These are phyloP conservation scores for Drosophila lacicola DNA, from an alignment of 2,888 invertebrate species.

Conservation along the genomic window DNA sequence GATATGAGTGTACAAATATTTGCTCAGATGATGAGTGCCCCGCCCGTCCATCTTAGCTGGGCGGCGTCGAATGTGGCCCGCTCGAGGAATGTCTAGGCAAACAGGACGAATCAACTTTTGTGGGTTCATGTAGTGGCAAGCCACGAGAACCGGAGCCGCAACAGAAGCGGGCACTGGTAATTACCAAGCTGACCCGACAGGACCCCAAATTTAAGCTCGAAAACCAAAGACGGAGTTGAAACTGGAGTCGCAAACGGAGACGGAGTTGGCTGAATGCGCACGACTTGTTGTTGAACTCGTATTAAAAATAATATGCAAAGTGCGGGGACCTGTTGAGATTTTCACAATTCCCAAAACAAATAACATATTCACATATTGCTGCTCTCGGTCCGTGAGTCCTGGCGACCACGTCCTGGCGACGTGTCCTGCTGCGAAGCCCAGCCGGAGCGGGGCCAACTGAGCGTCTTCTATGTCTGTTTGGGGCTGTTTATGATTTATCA, in stretches of 20 bases:
- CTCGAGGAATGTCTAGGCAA: slow-evolving; percentile 54
- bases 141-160: slow-evolving; percentile 28
- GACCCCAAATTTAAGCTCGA: slow-evolving; percentile 13
- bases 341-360: slow-evolving; percentile 84
- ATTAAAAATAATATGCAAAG: slow-evolving; percentile 82
- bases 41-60: not conserved
- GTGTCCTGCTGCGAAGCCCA: slow-evolving; percentile 31
- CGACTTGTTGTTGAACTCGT: slow-evolving; percentile 52
- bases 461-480: slow-evolving; percentile 13
- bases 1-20: slow-evolving; percentile 57
- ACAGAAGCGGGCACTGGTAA: slow-evolving; percentile 27
- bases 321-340: slow-evolving; percentile 85
- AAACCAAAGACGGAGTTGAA: not conserved
- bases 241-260: not conserved
- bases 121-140: slow-evolving; percentile 36
- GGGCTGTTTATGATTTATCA: slow-evolving; percentile 83
- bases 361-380: slow-evolving; percentile 84
- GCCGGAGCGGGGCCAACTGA: not conserved
- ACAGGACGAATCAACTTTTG: slow-evolving; percentile 38
- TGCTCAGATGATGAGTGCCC: slow-evolving; percentile 43
- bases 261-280: slow-evolving; percentile 39
- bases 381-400: slow-evolving; percentile 33
- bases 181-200: slow-evolving; percentile 54
- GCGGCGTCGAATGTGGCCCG: slow-evolving; percentile 16
- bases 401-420: slow-evolving; percentile 25